Evolutionary conservation across 2,888 invertebrate genomes (phyloP), one percentile per base, ranked within the genome.

Genomic region (Physocephala rufipes): DNA sequence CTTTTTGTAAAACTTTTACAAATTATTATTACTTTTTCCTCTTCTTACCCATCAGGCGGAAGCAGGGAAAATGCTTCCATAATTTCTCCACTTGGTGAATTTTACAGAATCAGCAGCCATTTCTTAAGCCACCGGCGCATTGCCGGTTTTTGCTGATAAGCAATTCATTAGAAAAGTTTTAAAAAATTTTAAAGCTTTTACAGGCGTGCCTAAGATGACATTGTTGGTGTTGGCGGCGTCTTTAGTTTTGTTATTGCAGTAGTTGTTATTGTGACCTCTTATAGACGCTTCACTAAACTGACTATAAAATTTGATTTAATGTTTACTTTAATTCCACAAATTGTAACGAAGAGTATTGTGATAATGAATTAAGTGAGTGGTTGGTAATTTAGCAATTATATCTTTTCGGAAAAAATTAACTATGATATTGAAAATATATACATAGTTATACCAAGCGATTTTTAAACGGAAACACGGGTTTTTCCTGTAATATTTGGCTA

Each of bases 301-400:
- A 45, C 62, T 19, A 13, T 19, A 65, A 65, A 28, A 51, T 19
- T 28, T 36, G 36, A 19, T 66, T 36, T 16, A 30, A 55, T 36
- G 9, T 36, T 7, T 55, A 66, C 66, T 66, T 55, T 36, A 53
- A 55, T 66, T 53, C 36, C 24, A 36, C n/a, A 21, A 43, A 66
- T 55, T 66, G 24, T 72, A 72, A 67, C 69, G 68, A n/a, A n/a
- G n/a, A n/a, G n/a, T n/a, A 47, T 63, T 74, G 72, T 70, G 61
- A 30, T 74, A 71, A 72, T 74, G 72, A 72, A 74, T 74, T 69
- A 69, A 74, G 72, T 74, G 72, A 61, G 19, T 9, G 36, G 36
- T 36, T 36, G 36, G 9, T 36, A 4, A 4, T 36, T 36, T 36
- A 4, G 9, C 4, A 9, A 36, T 36, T 4, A 36, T 36, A 9